Conservation (phyloP, 1,140 invertebrate species). For the Uloborus diversus region DNA sequence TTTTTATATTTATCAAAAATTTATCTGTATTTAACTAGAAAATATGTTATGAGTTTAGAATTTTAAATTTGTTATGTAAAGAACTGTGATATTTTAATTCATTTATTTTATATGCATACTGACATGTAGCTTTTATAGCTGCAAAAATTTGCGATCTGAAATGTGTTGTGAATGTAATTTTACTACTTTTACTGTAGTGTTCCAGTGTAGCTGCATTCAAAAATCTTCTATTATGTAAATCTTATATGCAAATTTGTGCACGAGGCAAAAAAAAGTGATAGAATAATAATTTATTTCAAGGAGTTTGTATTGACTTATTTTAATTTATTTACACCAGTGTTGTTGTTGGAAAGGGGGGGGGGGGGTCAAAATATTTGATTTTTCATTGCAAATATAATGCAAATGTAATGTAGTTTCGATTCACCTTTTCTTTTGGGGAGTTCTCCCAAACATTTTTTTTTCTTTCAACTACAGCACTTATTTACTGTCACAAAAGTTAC, state of each 20-base stretch:
- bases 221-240: constrained; percentile 25
- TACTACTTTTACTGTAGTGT: constrained; percentile 51
- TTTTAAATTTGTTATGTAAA: constrained; percentile 56
- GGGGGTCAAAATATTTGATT: no score
- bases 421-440: no score
- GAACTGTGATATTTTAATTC: constrained; percentile 56
- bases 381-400: no score
- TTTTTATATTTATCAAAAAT: constrained; percentile 47
- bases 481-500: no score
- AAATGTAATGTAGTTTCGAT: no score
- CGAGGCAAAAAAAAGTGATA: constrained; percentile 38
- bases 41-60: constrained; percentile 55
- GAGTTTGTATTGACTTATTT: no score
- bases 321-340: no score
- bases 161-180: constrained; percentile 55
- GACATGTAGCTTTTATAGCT: constrained; percentile 49
- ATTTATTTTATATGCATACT: constrained; percentile 54
- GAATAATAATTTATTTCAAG: constrained; percentile 45
- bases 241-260: constrained; percentile 41
- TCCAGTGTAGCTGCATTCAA: constrained; percentile 44
- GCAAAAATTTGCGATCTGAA: constrained; percentile 40
- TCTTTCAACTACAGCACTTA: no score
- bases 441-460: no score
- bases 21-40: constrained; percentile 55
- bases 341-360: no score